Conservation (phyloP, 2,888 invertebrate species). For the Lasioglossum pauxillum region DNA sequence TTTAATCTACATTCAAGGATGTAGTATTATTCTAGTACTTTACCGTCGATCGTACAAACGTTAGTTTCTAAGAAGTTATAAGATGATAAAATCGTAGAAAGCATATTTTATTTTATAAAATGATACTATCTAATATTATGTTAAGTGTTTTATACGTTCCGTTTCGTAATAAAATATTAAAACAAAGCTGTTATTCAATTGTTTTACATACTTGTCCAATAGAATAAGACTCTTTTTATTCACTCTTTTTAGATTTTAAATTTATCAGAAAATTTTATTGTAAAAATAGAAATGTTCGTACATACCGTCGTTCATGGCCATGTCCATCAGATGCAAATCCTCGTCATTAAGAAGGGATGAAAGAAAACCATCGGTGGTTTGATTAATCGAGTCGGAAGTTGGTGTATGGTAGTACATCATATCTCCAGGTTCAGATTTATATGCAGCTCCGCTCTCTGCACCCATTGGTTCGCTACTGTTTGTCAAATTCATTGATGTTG, state of each 20-base stretch:
- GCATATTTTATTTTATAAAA: conserved; percentile 58
- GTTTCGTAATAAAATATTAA: conserved; percentile 71
- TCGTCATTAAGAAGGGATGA: conserved; percentile 95
- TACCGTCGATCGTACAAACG: conserved; percentile 57
- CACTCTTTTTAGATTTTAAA: neutral
- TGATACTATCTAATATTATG: conserved; percentile 52
- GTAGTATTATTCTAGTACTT: conserved; percentile 27
- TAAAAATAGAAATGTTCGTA: conserved; percentile 62
- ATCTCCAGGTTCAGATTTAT: conserved; percentile 91
- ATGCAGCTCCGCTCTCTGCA: conserved; percentile 86
- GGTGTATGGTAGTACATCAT: conserved; percentile 90
- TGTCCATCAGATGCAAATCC: conserved; percentile 95
- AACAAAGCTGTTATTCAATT: conserved; percentile 15
- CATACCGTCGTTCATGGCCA: conserved; percentile 95
- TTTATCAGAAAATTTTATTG: neutral
- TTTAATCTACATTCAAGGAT: conserved; percentile 21
- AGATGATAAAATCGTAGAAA: conserved; percentile 20
- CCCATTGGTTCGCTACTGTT: conserved; percentile 90
- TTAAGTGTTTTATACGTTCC: conserved; percentile 70
- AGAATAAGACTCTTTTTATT: too few relatives aligned
- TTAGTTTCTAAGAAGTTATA: conserved; percentile 54
- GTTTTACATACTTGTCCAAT: neutral
- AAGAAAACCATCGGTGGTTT: conserved; percentile 93
- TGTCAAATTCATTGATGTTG: conserved; percentile 92
- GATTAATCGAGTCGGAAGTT: conserved; percentile 88